Evolutionary conservation across 2,113 vertebrate genomes (phyloP).

Genomic region (Ceyx melanurus): DNA sequence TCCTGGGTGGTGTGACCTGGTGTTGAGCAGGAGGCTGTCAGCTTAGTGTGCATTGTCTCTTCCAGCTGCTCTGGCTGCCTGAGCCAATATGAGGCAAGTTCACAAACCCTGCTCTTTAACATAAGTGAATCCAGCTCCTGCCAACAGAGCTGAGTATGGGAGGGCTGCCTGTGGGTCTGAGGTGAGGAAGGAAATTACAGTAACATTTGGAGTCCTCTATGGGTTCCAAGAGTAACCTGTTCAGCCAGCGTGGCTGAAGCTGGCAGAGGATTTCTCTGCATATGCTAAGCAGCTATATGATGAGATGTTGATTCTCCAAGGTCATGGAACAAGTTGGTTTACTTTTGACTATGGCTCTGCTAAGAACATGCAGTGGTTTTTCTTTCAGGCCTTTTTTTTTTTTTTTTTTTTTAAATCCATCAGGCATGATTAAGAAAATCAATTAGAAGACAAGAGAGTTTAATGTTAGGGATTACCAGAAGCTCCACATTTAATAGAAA

Average conservation of each 20-base stretch:
- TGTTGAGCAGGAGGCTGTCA: background rate
- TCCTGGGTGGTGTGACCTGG: background rate
- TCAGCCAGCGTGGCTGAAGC: background rate
- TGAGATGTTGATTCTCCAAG: constrained; percentile 25
- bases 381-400: background rate
- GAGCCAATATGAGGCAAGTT: background rate
- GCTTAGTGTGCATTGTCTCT: background rate
- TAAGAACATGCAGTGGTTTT: background rate
- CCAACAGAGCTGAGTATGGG: background rate
- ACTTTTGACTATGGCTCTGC: background rate
- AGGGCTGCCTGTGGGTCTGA: background rate
- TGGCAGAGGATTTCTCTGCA: constrained; percentile 3
- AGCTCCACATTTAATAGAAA: background rate
- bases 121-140: background rate
- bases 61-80: background rate
- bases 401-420: background rate
- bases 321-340: background rate
- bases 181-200: constrained; percentile 7
- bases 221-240: background rate
- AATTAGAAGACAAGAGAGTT: background rate
- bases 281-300: background rate
- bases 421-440: background rate
- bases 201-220: background rate
- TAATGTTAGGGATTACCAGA: background rate
- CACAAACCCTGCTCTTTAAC: background rate